Evolutionary conservation across 2,797 vertebrate species (phyloP).

Genomic region (Pangasius larnaudii): DNA sequence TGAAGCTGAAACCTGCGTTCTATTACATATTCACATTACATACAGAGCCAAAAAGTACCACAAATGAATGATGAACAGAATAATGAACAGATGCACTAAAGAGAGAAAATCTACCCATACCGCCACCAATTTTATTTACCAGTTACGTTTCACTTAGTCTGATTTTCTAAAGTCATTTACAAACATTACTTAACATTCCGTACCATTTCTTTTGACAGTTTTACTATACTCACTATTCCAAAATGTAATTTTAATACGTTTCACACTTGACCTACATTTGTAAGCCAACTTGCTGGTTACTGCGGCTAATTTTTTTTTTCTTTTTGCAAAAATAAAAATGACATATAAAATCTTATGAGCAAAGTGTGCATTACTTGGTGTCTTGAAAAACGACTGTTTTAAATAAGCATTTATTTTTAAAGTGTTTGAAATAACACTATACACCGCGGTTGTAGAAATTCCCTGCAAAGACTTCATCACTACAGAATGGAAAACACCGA

Average conservation of each 20-base stretch:
- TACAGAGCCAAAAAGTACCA: neutral
- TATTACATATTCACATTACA: neutral
- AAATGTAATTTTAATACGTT: neutral
- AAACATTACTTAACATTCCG: neutral
- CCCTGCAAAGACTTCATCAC: neutral
- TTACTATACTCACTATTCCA: neutral
- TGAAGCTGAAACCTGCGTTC: neutral
- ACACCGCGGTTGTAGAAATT: neutral
- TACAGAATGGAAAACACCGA: neutral
- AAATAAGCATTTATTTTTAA: neutral
- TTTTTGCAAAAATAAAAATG: neutral
- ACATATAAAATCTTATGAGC: neutral
- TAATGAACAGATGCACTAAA: neutral
- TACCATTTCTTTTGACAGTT: neutral
- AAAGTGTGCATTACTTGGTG: neutral
- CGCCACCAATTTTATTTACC: neutral
- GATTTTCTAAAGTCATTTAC: neutral
- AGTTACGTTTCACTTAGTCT: neutral
- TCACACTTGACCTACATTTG: neutral
- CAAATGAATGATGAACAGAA: neutral
- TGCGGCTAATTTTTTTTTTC: neutral
- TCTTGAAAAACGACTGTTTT: neutral
- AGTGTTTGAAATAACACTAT: neutral
- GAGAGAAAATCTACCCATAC: neutral
- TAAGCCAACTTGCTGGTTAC: neutral